Percentiles rank a stretch among this genome's conserved stretches.
phyloP scores from a whole-genome alignment of 2,888 invertebrate species.

The Xylota segnis region DNA sequence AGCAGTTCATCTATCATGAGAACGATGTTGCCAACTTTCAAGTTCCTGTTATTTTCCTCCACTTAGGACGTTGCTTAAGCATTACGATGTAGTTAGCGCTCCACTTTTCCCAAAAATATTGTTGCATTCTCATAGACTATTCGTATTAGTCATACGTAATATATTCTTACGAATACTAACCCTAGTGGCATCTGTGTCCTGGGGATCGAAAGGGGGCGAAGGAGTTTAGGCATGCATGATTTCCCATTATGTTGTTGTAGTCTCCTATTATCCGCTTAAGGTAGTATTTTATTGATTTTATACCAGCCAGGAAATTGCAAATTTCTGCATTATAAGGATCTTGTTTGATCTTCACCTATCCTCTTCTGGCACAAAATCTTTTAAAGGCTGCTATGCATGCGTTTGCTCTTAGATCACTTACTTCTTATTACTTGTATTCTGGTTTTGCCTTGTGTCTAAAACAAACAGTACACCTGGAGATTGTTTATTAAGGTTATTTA shows the following conservation, averaged over 20 bases:
- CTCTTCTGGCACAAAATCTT: not conserved
- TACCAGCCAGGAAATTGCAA: not conserved
- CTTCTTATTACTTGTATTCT: not conserved
- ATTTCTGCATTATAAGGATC: conserved; percentile 3
- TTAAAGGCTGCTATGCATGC: conserved; percentile 1
- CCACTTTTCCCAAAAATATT: not conserved
- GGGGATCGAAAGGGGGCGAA: not conserved
- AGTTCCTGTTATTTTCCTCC: not conserved
- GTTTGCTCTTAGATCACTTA: conserved; percentile 8
- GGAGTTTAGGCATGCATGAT: not conserved
- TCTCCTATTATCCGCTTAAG: not conserved
- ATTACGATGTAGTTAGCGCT: not conserved
- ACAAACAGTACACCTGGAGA: not conserved
- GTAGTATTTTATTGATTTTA: no score
- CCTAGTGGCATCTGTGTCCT: not conserved
- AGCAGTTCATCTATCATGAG: not conserved
- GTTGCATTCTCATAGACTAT: not conserved
- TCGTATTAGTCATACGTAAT: no score
- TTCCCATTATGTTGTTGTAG: not conserved
- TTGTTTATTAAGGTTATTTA: not conserved
- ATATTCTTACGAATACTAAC: no score
- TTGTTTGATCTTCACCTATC: not conserved
- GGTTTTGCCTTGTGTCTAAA: not conserved
- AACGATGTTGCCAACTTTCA: not conserved
- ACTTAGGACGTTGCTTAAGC: not conserved